phyloP scores from a whole-genome alignment of 2,888 invertebrate species.

The Melolontha melolontha region DNA sequence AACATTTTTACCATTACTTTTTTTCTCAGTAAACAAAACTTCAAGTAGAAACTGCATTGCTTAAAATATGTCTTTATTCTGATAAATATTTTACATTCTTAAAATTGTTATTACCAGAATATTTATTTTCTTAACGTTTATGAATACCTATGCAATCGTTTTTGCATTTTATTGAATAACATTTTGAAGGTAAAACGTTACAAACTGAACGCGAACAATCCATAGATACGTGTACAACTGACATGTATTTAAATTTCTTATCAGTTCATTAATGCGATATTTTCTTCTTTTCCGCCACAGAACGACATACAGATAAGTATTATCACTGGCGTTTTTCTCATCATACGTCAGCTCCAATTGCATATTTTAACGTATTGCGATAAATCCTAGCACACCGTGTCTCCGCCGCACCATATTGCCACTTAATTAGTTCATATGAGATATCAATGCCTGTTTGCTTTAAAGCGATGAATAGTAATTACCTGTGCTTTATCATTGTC shows the following conservation, averaged over 20 bases:
- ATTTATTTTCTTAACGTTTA: too few relatives aligned
- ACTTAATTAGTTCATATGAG: neutral
- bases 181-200: conserved; percentile 17
- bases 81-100: too few relatives aligned
- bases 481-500: neutral
- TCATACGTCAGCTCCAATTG: conserved; percentile 40
- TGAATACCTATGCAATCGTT: neutral
- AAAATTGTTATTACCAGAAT: too few relatives aligned
- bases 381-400: conserved; percentile 37
- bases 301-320: conserved; percentile 29
- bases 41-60: too few relatives aligned
- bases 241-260: conserved; percentile 20
- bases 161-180: conserved; percentile 21
- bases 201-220: conserved; percentile 14
- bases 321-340: conserved; percentile 42
- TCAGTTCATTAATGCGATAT: conserved; percentile 32
- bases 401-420: conserved; percentile 4
- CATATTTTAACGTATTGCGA: conserved; percentile 41
- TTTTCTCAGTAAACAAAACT: too few relatives aligned
- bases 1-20: too few relatives aligned
- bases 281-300: conserved; percentile 36
- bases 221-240: conserved; percentile 3
- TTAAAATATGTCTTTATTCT: too few relatives aligned
- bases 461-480: neutral
- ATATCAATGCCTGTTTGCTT: neutral